These are phyloP conservation scores for Lamprotornis superbus DNA, from an alignment of 2,113 vertebrate genomes.

Conservation along the genomic window DNA sequence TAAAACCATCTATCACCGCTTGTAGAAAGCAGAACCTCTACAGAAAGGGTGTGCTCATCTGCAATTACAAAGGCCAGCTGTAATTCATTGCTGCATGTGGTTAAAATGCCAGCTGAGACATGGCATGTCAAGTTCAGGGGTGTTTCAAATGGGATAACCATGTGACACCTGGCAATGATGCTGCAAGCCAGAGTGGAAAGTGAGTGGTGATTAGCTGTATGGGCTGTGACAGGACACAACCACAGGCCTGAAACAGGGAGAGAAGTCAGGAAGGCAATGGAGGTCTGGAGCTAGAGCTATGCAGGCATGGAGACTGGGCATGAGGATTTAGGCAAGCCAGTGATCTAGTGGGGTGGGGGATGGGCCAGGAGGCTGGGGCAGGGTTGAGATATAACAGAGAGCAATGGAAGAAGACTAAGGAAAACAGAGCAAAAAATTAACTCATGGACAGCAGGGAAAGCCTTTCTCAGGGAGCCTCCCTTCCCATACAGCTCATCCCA, in stretches of 20 bases:
- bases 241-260: neutral
- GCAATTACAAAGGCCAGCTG: neutral
- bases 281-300: neutral
- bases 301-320: neutral
- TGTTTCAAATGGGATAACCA: neutral
- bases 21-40: neutral
- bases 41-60: neutral
- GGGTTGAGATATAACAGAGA: neutral
- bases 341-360: neutral
- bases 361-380: neutral
- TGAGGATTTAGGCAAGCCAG: neutral
- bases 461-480: neutral
- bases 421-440: neutral
- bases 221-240: neutral
- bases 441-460: neutral
- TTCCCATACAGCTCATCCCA: neutral
- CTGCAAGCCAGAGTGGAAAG: neutral
- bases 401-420: neutral
- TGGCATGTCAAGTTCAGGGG: neutral
- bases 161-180: neutral
- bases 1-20: neutral
- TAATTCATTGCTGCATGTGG: neutral
- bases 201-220: neutral
- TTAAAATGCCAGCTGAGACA: neutral
- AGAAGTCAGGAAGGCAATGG: neutral